Evolutionary conservation across 2,113 vertebrate genomes (phyloP).

Genomic region (Festucalex cinctus): DNA sequence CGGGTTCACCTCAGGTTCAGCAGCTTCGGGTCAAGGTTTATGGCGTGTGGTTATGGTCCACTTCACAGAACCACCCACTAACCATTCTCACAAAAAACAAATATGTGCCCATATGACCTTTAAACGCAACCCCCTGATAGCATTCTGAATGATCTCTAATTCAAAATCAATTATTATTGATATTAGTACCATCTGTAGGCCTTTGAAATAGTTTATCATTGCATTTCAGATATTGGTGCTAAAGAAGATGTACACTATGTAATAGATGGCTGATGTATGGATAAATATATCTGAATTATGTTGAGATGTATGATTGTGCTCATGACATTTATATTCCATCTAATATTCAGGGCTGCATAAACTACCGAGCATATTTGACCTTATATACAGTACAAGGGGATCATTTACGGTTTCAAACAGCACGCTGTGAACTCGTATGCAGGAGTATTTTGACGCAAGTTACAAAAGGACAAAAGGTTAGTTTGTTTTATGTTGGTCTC

Average conservation of each 20-base stretch:
- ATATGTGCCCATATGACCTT: neutral
- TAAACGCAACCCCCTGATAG: neutral
- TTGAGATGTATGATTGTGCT: too few relatives aligned
- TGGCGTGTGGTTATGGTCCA: conserved; percentile 17
- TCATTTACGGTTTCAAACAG: too few relatives aligned
- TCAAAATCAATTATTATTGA: neutral
- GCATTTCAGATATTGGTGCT: neutral
- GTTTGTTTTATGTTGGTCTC: too few relatives aligned
- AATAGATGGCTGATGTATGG: neutral
- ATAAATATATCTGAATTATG: neutral
- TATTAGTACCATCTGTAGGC: neutral
- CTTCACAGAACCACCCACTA: conserved; percentile 48
- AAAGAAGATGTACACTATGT: neutral
- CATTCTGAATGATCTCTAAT: neutral
- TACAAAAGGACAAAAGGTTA: too few relatives aligned
- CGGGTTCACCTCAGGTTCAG: conserved; percentile 51
- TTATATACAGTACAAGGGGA: too few relatives aligned
- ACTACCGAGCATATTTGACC: too few relatives aligned
- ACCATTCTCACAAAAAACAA: conserved; percentile 3
- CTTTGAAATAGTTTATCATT: neutral
- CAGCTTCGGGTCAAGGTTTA: conserved; percentile 49
- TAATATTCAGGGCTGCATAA: too few relatives aligned
- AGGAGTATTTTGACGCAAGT: too few relatives aligned
- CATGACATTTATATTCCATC: too few relatives aligned
- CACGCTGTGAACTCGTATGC: too few relatives aligned